Base-by-base conservation (phyloP, 2,797 vertebrate species). In the Eremophila alpestris region DNA sequence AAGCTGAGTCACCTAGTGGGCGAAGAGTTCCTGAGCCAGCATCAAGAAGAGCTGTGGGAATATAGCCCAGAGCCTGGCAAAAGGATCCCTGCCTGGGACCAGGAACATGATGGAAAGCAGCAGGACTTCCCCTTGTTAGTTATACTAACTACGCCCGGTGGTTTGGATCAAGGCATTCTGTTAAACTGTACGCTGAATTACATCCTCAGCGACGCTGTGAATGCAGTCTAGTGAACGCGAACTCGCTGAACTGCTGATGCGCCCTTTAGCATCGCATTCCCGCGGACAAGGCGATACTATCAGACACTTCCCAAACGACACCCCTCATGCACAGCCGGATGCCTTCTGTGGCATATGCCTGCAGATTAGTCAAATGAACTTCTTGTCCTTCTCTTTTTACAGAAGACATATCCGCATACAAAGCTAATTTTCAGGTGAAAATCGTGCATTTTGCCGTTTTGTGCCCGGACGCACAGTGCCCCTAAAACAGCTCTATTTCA, bases 361-460 rank as follows among this genome's bases (percentile, higher is more conserved):
- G 52, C 45, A 4, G 4, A 34, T 30, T 0, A 51, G 48, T 6
- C 26, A 26, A 18, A 64, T 16, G 1, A 55, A 22, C 10, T 13
- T 8, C 5, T 0, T 4, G 26, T 4, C 20, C 32, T 63, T 34
- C 23, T 45, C n/a, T 16, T 51, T 59, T 2, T 16, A 43, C 49
- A 26, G 16, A 38, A 11, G 17, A 54, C 0, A 12, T 41, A 46
- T 5, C 17, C 38, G 21, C n/a, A 3, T 0, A 23, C 1, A 30
- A 34, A 13, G 11, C 14, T 3, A 5, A 13, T 5, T 34, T 49
- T 29, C 23, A 4, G 22, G 26, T 3, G n/a, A 36, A 22, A 79
- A 32, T 1, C 0, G 13, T 0, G 27, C 6, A 3, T 38, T 26
- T 7, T 2, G 62, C 60, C 3, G 2, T 7, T 49, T 4, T 1